Evolutionary conservation across 2,888 invertebrate species (phyloP).

Genomic region (Eupeodes latifasciatus): DNA sequence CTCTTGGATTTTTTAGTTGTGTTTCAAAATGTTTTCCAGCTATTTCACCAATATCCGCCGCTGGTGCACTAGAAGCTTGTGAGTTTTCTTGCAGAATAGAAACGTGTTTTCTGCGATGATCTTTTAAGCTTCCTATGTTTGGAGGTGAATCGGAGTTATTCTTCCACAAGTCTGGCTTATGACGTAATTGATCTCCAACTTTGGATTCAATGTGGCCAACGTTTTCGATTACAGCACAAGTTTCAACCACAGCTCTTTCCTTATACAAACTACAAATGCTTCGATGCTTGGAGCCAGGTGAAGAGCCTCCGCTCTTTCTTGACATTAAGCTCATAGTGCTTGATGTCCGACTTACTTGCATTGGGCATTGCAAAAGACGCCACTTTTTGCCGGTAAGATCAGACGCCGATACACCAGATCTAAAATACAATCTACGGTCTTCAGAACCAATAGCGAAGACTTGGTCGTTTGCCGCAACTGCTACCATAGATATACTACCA

Average conservation of each 20-base stretch:
- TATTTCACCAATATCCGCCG: slow-evolving; percentile 85
- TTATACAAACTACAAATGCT: slow-evolving; percentile 87
- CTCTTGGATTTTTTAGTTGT: slow-evolving; percentile 91
- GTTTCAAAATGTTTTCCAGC: slow-evolving; percentile 89
- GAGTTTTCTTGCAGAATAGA: slow-evolving; percentile 78
- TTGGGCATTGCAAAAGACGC: slow-evolving; percentile 91
- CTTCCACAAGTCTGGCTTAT: slow-evolving; percentile 83
- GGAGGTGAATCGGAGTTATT: slow-evolving; percentile 82
- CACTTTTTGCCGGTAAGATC: slow-evolving; percentile 95
- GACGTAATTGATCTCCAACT: slow-evolving; percentile 76
- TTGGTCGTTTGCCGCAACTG: slow-evolving; percentile 95
- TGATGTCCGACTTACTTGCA: slow-evolving; percentile 93
- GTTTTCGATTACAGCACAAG: slow-evolving; percentile 82
- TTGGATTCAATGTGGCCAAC: slow-evolving; percentile 89
- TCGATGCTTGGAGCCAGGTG: slow-evolving; percentile 88
- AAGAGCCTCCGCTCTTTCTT: slow-evolving; percentile 83
- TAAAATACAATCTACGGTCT: slow-evolving; percentile 92
- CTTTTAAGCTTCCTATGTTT: slow-evolving; percentile 83
- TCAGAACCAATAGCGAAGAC: slow-evolving; percentile 93
- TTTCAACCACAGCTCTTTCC: slow-evolving; percentile 83
- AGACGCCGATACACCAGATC: slow-evolving; percentile 89
- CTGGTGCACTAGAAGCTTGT: slow-evolving; percentile 83
- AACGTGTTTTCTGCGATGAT: slow-evolving; percentile 81
- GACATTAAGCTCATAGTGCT: slow-evolving; percentile 90
- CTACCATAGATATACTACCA: slow-evolving; percentile 92